These are phyloP conservation scores for Anaspis maculata DNA, from an alignment of 2,888 invertebrate species.

Conservation along the genomic window DNA sequence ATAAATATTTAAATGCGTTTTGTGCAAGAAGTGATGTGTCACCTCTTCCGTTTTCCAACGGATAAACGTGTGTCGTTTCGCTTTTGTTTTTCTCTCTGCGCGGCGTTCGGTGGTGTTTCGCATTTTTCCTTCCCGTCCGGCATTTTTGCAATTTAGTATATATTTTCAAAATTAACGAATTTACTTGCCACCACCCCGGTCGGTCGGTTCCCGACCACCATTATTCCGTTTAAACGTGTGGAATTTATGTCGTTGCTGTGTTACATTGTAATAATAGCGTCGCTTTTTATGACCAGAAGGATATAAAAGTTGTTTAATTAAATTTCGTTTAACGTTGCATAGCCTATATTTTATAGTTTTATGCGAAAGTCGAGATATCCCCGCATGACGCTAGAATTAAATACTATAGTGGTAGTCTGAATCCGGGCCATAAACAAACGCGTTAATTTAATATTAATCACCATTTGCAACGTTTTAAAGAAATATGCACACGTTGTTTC, in stretches of 20 bases:
- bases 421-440: constrained; percentile 23
- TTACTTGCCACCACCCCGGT: too few relatives aligned
- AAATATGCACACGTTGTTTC: constrained; percentile 3
- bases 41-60: too few relatives aligned
- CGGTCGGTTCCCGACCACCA: constrained; percentile 22
- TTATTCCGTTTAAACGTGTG: constrained; percentile 30
- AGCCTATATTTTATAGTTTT: constrained; percentile 38
- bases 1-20: too few relatives aligned
- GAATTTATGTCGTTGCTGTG: constrained; percentile 35
- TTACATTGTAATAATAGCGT: constrained; percentile 39
- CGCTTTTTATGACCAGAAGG: constrained; percentile 38
- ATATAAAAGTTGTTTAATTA: constrained; percentile 43
- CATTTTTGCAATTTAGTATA: too few relatives aligned
- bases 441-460: constrained; percentile 26
- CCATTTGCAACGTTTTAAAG: constrained; percentile 11
- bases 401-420: constrained; percentile 18
- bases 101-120: too few relatives aligned
- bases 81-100: too few relatives aligned
- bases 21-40: too few relatives aligned
- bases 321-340: constrained; percentile 40
- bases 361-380: constrained; percentile 29
- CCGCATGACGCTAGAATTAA: constrained; percentile 26
- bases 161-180: too few relatives aligned
- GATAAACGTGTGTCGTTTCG: too few relatives aligned
- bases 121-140: too few relatives aligned